Evolutionary conservation across 2,113 vertebrate species (phyloP).

Genomic region (Nothoprocta perdicaria): DNA sequence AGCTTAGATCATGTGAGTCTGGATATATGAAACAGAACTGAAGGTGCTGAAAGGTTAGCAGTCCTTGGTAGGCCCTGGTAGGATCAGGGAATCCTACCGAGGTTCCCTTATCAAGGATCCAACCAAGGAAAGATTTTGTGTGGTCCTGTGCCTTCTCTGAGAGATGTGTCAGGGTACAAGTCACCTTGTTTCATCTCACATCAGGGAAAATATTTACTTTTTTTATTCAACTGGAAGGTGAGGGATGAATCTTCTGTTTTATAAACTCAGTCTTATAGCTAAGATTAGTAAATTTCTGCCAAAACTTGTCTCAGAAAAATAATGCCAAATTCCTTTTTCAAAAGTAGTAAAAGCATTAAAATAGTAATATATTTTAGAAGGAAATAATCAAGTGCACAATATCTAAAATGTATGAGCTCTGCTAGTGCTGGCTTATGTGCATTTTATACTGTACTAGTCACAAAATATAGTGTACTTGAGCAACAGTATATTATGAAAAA

Average conservation of each 20-base stretch:
- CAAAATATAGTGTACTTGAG: not conserved
- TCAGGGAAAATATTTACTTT: not conserved
- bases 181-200: not conserved
- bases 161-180: not conserved
- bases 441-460: not conserved
- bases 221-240: not conserved
- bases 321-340: not conserved
- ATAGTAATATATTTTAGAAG: not conserved
- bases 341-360: not conserved
- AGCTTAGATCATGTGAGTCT: not conserved
- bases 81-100: too few relatives aligned
- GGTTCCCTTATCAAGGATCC: too few relatives aligned
- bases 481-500: not conserved
- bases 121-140: not conserved
- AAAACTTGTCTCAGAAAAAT: not conserved
- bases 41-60: not conserved
- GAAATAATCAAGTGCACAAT: not conserved
- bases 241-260: not conserved
- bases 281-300: not conserved
- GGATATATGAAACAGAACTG: not conserved
- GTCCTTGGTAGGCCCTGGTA: not conserved
- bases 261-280: not conserved
- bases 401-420: not conserved
- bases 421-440: not conserved
- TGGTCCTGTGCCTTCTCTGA: not conserved